A percentile compares a stretch with the other conserved stretches of the same genome.
These are phyloP conservation scores for Willisornis vidua DNA, from an alignment of 2,113 vertebrate species.

Conservation along the genomic window DNA sequence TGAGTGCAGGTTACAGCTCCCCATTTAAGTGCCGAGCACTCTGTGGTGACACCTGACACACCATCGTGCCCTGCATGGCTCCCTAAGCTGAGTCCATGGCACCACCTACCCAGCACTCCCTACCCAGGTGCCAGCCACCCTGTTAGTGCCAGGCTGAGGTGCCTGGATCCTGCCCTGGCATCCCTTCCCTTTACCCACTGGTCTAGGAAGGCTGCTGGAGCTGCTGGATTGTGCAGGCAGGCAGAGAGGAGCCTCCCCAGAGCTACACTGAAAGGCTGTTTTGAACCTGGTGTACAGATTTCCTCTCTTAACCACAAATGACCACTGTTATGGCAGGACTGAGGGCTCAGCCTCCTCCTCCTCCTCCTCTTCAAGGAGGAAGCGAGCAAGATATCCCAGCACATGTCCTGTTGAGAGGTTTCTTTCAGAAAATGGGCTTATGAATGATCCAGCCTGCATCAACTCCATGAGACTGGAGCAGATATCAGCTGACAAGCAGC, in stretches of 20 bases:
- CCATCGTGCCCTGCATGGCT: fast-evolving
- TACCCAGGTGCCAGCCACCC: not conserved
- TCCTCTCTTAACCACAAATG: not conserved
- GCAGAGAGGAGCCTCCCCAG: not conserved
- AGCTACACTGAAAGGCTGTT: not conserved
- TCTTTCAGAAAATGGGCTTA: too few relatives aligned
- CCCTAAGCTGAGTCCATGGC: not conserved
- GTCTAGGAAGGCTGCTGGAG: not conserved
- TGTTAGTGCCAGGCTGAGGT: not conserved
- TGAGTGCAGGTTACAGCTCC: not conserved
- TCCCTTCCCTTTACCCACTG: not conserved
- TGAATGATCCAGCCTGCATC: too few relatives aligned
- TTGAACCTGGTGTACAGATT: fast-evolving
- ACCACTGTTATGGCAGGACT: not conserved
- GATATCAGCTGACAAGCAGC: too few relatives aligned
- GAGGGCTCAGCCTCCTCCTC: not conserved
- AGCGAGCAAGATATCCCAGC: not conserved
- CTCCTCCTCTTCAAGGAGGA: not conserved
- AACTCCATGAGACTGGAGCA: too few relatives aligned
- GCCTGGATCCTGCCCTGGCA: not conserved
- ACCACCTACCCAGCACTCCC: not conserved
- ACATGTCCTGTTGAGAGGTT: too few relatives aligned
- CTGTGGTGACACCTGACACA: not conserved
- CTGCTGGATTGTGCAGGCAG: not conserved
- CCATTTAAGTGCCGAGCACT: not conserved